Evolutionary conservation across 2,888 invertebrate species (phyloP).

Genomic region (Dryadula phaetusa): DNA sequence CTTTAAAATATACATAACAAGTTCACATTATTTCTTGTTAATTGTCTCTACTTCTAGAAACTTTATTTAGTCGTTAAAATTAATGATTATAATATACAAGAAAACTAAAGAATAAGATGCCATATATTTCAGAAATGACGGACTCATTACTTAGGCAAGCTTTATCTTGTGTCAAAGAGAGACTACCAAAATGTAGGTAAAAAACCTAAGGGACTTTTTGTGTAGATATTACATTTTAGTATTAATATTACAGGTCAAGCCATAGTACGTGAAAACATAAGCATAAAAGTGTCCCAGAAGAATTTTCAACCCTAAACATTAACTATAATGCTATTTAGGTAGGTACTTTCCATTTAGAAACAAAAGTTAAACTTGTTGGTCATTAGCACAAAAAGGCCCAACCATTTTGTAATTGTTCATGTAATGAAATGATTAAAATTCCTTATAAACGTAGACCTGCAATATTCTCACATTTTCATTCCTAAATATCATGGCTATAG

Average conservation of each 20-base stretch:
- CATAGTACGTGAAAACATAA: background rate
- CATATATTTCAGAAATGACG: background rate
- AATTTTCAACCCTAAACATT: background rate
- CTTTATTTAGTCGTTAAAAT: no score
- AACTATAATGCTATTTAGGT: slow-evolving; percentile 9
- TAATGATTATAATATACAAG: background rate
- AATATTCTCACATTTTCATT: slow-evolving; percentile 9
- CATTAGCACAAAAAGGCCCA: slow-evolving; percentile 6
- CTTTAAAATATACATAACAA: no score
- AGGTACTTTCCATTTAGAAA: background rate
- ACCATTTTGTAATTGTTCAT: slow-evolving; percentile 21
- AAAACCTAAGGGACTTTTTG: slow-evolving; percentile 7
- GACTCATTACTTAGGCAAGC: slow-evolving; percentile 12
- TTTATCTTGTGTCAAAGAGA: background rate
- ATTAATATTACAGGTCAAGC: background rate
- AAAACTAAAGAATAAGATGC: background rate
- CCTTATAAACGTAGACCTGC: slow-evolving; percentile 12
- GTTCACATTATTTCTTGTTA: no score
- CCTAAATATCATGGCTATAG: background rate
- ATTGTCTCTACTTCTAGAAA: no score
- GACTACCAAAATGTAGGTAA: background rate
- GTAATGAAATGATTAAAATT: slow-evolving; percentile 26
- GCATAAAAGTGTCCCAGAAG: background rate
- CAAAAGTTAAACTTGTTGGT: slow-evolving; percentile 13
- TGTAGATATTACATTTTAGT: slow-evolving; percentile 8